Conservation (phyloP, 1,140 invertebrate genomes). For the Dreissena rostriformis region DNA sequence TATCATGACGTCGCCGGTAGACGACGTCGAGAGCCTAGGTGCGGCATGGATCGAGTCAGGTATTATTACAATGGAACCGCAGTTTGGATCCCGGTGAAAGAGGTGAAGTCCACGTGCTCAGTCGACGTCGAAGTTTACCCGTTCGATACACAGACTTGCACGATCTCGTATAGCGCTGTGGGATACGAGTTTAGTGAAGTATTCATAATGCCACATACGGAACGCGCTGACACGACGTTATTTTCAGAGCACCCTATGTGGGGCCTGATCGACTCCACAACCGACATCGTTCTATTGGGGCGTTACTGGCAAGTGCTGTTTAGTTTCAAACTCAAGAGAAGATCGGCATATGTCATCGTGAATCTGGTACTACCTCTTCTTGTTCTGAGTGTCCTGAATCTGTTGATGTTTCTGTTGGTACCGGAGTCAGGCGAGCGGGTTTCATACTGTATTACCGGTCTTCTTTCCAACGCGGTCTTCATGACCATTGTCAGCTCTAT, state of each 20-base stretch:
- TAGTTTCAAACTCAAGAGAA: constrained; percentile 5
- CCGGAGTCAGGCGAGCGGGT: no score
- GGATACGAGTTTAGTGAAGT: no score
- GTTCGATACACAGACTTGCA: constrained; percentile 34
- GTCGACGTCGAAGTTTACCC: constrained; percentile 30
- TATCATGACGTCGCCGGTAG: no score
- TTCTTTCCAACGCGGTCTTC: no score
- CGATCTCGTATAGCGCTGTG: no score
- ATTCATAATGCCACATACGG: no score
- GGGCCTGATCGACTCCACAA: not conserved
- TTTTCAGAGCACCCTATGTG: no score
- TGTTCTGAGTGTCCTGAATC: constrained; percentile 83
- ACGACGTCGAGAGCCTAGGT: no score
- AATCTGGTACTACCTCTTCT: constrained; percentile 84
- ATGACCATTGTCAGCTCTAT: constrained; percentile 27
- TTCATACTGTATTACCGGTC: constrained; percentile 84
- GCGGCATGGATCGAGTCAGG: no score
- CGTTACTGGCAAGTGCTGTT: constrained; percentile 9
- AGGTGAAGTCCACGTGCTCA: no score
- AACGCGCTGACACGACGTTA: constrained; percentile 36
- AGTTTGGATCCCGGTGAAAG: constrained; percentile 2
- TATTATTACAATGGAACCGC: no score
- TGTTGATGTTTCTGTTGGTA: constrained; percentile 84
- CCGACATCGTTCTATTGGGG: not conserved
- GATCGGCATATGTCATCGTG: constrained; percentile 80